Evolutionary conservation across 2,888 invertebrate genomes (phyloP).

Genomic region (Itoplectis maculator): DNA sequence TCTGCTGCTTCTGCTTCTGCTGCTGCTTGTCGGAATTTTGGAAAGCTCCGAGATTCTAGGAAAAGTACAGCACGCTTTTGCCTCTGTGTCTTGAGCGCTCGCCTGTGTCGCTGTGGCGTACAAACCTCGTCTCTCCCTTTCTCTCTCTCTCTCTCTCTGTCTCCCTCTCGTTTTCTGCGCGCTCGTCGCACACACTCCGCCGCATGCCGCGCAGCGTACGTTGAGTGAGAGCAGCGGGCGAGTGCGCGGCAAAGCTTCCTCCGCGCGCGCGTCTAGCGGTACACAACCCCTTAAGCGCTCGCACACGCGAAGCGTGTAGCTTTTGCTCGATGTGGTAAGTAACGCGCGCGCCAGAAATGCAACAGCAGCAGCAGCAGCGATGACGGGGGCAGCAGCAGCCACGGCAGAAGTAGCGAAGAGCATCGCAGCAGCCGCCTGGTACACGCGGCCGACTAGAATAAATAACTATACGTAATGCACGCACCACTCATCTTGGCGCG

Average conservation of each 20-base stretch:
- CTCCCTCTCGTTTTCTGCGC: too few species aligned
- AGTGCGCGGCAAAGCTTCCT: not conserved
- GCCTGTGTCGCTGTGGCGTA: not conserved
- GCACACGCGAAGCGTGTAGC: slow-evolving; percentile 31
- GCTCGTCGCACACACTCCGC: not conserved
- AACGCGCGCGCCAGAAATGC: slow-evolving; percentile 37
- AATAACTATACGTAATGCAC: slow-evolving; percentile 47
- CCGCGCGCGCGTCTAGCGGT: not conserved
- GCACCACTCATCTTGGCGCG: slow-evolving; percentile 29
- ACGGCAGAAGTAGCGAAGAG: not conserved
- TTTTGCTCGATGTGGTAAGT: slow-evolving; percentile 50
- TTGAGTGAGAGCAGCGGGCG: not conserved
- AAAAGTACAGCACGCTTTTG: slow-evolving; percentile 27
- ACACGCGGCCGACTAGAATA: slow-evolving; percentile 52
- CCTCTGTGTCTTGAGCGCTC: not conserved
- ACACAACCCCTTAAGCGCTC: slow-evolving; percentile 21
- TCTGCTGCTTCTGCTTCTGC: too few species aligned
- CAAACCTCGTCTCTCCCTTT: too few species aligned
- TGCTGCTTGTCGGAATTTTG: slow-evolving; percentile 27
- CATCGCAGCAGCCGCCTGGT: too few species aligned
- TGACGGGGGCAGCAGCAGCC: not conserved
- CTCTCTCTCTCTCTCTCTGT: too few species aligned
- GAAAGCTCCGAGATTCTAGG: slow-evolving; percentile 26
- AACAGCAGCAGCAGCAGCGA: not conserved
- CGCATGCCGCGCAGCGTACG: not conserved